Base-by-base conservation (phyloP, 2,797 vertebrate species). In the Pelochelys cantorii region DNA sequence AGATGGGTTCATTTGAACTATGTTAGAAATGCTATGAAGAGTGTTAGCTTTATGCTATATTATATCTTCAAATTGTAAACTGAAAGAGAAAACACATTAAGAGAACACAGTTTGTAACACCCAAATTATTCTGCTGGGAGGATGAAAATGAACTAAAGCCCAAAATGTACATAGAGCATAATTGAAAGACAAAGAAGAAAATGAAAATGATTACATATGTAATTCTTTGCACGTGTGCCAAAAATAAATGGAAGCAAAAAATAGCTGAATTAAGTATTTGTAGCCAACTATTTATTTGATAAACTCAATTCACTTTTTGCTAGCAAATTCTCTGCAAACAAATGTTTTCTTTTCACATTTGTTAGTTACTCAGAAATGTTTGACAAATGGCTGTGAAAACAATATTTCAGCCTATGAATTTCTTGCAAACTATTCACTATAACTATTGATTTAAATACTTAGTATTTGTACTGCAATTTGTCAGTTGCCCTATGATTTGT, bases 181-280 rank as follows among this genome's bases (percentile, higher is more conserved):
- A 14, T n/a, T 85, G 91, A 90, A 54, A 12, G 62, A 89, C 93
- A 82, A 13, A 84, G 81, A 96, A 96, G 77, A 87, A 94, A 97
- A 93, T 94, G 31, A 83, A 93, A 97, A 94, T 96, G 84, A 96
- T 31, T 14, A 84, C 86, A 5, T 84, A 20, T 48, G 77, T 95
- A 65, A 62, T 94, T 85, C 93, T 87, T 79, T 87, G 56, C 14
- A n/a, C 87, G 48, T 83, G 57, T 89, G 84, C 94, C 90, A 94
- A 94, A 96, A 95, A 54, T 83, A 87, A 97, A 85, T 83, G 56
- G 85, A 96, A 59, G 83, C 34, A 93, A 52, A 52, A 88, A 92
- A 92, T 90, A 94, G 57, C 3, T 3, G 87, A 59, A 81, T 31
- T 65, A 8, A 22, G 25, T 90, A 79, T 94, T 92, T 94, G 25